Base-by-base conservation (phyloP, 2,797 vertebrate genomes). In the Enteromius mattozi region DNA sequence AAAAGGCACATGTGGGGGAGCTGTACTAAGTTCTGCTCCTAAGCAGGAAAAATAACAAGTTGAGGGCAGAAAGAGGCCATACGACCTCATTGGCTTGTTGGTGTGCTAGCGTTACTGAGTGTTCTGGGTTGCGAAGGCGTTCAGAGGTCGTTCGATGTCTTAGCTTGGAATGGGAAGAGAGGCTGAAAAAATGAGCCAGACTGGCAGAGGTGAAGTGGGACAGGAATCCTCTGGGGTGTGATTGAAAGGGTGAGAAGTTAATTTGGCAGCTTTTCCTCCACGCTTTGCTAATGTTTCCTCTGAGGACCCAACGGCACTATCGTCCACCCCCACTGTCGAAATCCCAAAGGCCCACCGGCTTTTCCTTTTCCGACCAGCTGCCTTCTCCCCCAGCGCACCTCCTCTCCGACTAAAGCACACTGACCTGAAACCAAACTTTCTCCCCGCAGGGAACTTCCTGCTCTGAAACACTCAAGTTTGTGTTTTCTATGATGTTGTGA, bases 201-300 rank as follows among this genome's bases (percentile, higher is more conserved):
- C 95, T 94, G 91, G 94, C 94, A 95, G 93, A 95, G 94, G 95
- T 95, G 96, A 96, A 96, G 95, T 95, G 96, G 92, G 94, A 94
- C 95, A 96, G 96, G 96, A 97, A 98, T 96, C 96, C 97, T 98
- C 97, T 95, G 94, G 97, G 97, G 98, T 97, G 97, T 98, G 98
- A 98, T 99, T 98, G 97, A 99, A 97, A 97, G 97, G 97, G 97
- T 97, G 97, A 98, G 97, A 98, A 98, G 97, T 99, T 99, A 99
- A 99, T 99, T 98, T 98, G 98, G 97, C 98, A 98, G 97, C 95
- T 97, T 98, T 95, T 96, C 97, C 96, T 97, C 96, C 96, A 95
- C 95, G 96, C 97, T 97, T 97, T 97, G 96, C 97, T 97, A 98
- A 97, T 96, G 97, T 96, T 97, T 96, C 96, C 96, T 96, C 95